Conservation (phyloP, 2,888 invertebrate genomes). For the Blomia tropicalis region DNA sequence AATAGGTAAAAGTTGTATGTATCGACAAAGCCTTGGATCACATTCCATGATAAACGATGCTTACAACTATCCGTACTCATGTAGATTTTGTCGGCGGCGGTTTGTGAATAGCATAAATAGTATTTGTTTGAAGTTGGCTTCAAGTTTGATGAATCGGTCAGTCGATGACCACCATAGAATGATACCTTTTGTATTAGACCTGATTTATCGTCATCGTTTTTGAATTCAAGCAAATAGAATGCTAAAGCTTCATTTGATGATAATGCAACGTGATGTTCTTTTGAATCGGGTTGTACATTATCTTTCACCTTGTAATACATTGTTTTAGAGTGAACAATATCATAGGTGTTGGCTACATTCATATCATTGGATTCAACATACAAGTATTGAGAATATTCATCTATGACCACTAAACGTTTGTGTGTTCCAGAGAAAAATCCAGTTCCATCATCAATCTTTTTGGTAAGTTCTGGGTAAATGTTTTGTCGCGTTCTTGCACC, state of each 20-base stretch:
- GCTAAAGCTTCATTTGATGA: neutral
- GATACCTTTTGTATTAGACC: no score
- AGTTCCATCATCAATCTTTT: neutral
- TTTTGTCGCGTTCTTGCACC: neutral
- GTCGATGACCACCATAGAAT: neutral
- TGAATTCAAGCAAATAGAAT: neutral
- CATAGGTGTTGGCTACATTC: neutral
- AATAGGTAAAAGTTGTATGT: neutral
- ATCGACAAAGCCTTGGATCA: neutral
- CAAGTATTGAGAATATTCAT: neutral
- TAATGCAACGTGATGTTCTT: neutral
- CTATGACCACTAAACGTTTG: neutral
- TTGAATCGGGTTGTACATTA: no score
- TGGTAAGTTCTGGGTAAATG: neutral
- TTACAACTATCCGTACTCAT: no score
- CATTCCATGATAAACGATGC: no score
- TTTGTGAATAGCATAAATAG: no score
- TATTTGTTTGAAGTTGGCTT: neutral
- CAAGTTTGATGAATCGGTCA: neutral
- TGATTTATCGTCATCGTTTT: no score
- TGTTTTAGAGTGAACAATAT: neutral
- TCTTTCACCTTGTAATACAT: neutral
- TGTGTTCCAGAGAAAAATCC: neutral
- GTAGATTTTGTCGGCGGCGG: no score
- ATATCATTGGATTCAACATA: neutral